These are phyloP conservation scores for Hypercompe scribonia DNA, from an alignment of 2,888 invertebrate species.

Conservation along the genomic window DNA sequence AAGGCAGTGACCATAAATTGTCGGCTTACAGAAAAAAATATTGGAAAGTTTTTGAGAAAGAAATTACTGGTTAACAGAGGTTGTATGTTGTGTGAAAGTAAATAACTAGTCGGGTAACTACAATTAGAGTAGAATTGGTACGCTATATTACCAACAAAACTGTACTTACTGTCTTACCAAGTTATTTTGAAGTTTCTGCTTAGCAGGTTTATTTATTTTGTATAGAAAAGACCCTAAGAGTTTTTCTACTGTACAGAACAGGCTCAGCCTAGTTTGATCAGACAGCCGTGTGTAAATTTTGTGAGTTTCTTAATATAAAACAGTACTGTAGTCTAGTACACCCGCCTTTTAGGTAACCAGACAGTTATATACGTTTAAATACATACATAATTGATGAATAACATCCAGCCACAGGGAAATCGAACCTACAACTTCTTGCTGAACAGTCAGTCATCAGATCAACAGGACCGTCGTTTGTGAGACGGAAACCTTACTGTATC, in stretches of 20 bases:
- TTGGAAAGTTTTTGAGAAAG: background rate
- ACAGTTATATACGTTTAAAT: no score
- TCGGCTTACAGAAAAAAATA: background rate
- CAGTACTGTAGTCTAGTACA: no score
- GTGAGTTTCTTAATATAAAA: no score
- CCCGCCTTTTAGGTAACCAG: no score
- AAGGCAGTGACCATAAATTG: background rate
- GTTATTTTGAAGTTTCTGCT: background rate
- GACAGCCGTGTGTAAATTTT: no score
- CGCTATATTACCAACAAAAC: background rate
- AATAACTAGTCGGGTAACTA: background rate
- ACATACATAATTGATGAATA: no score
- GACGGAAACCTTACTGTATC: background rate
- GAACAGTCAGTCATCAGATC: background rate
- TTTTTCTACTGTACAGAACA: no score
- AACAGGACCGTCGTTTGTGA: background rate
- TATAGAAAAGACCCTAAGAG: background rate
- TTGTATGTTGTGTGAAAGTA: background rate
- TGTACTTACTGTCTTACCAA: no score
- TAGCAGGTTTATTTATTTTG: background rate
- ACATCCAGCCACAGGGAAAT: no score
- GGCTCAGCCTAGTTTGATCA: no score
- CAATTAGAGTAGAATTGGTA: background rate
- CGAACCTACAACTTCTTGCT: no score
- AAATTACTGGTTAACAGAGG: background rate